phyloP scores from a whole-genome alignment of 1,140 invertebrate genomes.

The Lineus longissimus region DNA sequence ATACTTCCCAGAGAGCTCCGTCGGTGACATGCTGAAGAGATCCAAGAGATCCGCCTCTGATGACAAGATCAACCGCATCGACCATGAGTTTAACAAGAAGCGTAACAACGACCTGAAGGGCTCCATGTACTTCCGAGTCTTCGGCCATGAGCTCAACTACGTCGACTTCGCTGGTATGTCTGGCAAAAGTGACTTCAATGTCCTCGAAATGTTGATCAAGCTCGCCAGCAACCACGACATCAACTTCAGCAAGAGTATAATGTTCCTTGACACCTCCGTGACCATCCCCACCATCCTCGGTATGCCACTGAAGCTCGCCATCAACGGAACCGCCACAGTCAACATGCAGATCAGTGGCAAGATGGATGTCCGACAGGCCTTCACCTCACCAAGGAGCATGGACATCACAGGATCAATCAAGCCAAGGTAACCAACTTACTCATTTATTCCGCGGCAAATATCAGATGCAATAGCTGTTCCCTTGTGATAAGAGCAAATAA shows the following conservation, averaged over 20 bases:
- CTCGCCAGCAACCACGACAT: constrained; percentile 44
- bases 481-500: too few relatives aligned
- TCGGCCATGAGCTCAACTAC: constrained; percentile 52
- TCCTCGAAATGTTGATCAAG: constrained; percentile 59
- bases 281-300: constrained; percentile 79
- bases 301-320: constrained; percentile 75
- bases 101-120: constrained; percentile 34
- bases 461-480: not conserved
- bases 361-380: constrained; percentile 67
- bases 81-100: constrained; percentile 12
- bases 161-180: constrained; percentile 54
- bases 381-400: constrained; percentile 60
- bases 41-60: not conserved
- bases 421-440: constrained; percentile 31
- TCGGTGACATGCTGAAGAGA: constrained; percentile 10
- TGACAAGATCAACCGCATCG: not conserved
- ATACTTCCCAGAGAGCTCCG: constrained; percentile 23
- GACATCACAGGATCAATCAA: constrained; percentile 63
- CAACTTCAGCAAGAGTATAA: constrained; percentile 61
- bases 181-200: constrained; percentile 54
- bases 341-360: constrained; percentile 70
- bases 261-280: constrained; percentile 81
- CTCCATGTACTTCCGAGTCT: constrained; percentile 48
- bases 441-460: not conserved
- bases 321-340: constrained; percentile 78